Evolutionary conservation across 1,140 invertebrate genomes (phyloP), one percentile per base, ranked within the genome.

Genomic region (Scaptomyza pallida): DNA sequence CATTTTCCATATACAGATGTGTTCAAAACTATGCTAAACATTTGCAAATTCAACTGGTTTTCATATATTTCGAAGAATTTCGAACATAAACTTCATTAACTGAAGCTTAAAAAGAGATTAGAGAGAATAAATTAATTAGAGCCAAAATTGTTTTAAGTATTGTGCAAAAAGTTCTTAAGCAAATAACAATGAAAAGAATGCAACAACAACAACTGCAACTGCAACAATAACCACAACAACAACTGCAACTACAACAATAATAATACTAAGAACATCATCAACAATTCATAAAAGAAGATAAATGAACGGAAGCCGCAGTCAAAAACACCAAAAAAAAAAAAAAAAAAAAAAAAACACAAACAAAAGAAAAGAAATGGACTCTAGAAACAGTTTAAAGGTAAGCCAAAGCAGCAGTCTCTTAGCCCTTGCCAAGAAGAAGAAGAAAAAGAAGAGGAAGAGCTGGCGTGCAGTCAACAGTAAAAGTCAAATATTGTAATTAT

Each of bases 401-500:
- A 30, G 9, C 13, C 35, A 33, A 51, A 54, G 23, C 1, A 23
- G 23, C 23, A 26, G 23, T 26, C 23, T 45, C 54, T 13, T 15
- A 12, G 3, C 35, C 13, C 10, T 17, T 41, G 23, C 23, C 2
- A 5, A 26, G 6, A 26, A 4, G 23, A 26, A 26, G 21, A 2
- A 2, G 21, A 2, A 21, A 6, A 26, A 26, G 23, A 26, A 4
- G 5, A 1, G 23, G 23, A 26, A 40, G 23, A 33, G 54, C 30
- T 68, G 76, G 80, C 80, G 72, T 76, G 80, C 80, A 86, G 82
- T 81, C 82, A 86, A 81, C 82, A 88, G 81, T 81, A 86, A 85
- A 85, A 86, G 82, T 88, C 81, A 86, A 86, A 86, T 86, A 86
- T 86, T 86, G 78, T 86, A 86, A 86, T 86, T 86, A 86, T 86